phyloP scores from a whole-genome alignment of 2,797 vertebrate genomes.

The Mionectes olivaceus region DNA sequence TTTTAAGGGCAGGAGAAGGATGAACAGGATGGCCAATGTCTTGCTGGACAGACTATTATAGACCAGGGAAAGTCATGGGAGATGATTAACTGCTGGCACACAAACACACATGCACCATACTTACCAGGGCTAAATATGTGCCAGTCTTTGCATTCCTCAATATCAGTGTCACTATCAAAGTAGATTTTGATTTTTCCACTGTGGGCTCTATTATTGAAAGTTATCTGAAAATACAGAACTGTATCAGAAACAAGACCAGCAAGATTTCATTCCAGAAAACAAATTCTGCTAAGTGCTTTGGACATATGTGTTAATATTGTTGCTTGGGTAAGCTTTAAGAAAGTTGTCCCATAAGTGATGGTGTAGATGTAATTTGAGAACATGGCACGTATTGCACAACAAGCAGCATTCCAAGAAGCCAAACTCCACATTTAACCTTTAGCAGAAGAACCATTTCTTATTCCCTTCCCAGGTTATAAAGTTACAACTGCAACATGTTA shows the following conservation, averaged over 20 bases:
- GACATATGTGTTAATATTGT: neutral
- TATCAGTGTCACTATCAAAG: slow-evolving; percentile 87
- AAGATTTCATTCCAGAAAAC: neutral
- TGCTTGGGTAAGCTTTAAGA: neutral
- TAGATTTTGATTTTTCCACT: slow-evolving; percentile 94
- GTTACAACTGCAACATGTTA: neutral
- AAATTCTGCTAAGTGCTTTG: neutral
- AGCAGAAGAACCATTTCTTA: neutral
- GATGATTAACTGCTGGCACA: neutral
- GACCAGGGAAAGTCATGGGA: neutral
- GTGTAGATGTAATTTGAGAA: neutral
- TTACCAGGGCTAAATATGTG: slow-evolving; percentile 90
- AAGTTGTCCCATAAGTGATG: neutral
- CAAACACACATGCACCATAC: neutral
- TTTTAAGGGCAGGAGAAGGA: neutral
- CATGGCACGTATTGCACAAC: accelerated
- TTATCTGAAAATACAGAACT: slow-evolving; percentile 82
- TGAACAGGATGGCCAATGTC: neutral
- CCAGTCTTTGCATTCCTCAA: slow-evolving; percentile 88
- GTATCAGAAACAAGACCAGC: neutral
- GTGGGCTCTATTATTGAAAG: slow-evolving; percentile 92
- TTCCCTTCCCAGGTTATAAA: neutral
- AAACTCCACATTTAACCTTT: neutral
- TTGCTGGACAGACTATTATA: neutral
- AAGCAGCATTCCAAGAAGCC: neutral